A percentile compares a stretch with the other conserved stretches of the same genome.
phyloP scores from a whole-genome alignment of 2,113 vertebrate genomes.

The Proteles cristata region DNA sequence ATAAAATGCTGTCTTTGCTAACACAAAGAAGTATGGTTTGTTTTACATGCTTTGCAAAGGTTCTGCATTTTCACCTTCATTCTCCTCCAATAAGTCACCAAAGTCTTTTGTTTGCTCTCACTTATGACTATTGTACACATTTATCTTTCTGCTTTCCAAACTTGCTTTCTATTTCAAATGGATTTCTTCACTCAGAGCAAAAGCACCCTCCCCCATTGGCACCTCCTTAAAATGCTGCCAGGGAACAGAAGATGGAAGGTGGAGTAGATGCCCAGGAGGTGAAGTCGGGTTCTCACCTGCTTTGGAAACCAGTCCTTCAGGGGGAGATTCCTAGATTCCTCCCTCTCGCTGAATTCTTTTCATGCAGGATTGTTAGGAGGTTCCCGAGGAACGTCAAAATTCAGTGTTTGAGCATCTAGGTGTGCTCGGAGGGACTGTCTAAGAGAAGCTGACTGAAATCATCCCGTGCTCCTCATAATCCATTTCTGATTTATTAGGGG shows the following conservation, averaged over 20 bases:
- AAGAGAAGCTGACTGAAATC: background rate
- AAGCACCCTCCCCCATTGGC: background rate
- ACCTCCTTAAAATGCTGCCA: background rate
- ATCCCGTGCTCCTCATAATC: background rate
- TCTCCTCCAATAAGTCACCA: background rate
- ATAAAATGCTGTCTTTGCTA: conserved; percentile 84
- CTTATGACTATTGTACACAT: background rate
- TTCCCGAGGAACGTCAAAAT: background rate
- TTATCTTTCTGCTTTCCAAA: background rate
- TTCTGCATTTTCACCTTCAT: background rate
- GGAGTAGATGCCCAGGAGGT: background rate
- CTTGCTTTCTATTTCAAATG: background rate
- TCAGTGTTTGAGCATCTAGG: background rate
- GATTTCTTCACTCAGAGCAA: background rate
- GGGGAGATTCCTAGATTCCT: background rate
- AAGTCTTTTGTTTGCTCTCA: conserved; percentile 60
- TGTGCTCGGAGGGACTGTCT: background rate
- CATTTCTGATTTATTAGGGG: background rate
- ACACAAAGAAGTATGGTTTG: background rate
- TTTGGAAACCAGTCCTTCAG: background rate
- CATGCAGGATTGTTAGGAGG: background rate
- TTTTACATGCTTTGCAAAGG: conserved; percentile 85
- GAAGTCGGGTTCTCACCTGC: background rate
- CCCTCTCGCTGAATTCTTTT: background rate
- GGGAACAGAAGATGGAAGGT: background rate